Conservation (phyloP, 2,888 invertebrate genomes). For the Pollenia labialis region DNA sequence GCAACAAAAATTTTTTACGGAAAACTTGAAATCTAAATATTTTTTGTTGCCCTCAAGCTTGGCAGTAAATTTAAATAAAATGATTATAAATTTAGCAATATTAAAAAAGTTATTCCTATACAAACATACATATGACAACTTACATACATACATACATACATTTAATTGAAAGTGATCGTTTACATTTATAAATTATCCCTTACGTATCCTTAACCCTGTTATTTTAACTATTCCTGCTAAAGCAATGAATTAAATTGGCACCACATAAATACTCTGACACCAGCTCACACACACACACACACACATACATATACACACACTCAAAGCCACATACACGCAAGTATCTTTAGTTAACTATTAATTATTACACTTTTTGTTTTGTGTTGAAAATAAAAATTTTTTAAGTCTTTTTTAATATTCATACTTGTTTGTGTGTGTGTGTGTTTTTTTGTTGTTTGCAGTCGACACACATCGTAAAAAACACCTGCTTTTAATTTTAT, state of each 20-base stretch:
- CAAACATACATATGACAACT: too few species aligned
- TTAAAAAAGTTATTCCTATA: too few species aligned
- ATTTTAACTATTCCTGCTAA: conserved; percentile 53
- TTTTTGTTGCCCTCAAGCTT: too few species aligned
- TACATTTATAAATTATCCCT: conserved; percentile 58
- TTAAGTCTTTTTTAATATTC: conserved; percentile 33
- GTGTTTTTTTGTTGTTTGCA: conserved; percentile 22
- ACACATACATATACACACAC: conserved; percentile 1
- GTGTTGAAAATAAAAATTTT: conserved; percentile 30
- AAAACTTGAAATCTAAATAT: too few species aligned
- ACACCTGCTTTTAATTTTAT: conserved; percentile 73
- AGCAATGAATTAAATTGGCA: conserved; percentile 70
- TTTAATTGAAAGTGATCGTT: neutral
- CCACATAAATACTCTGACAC: conserved; percentile 57
- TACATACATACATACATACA: neutral
- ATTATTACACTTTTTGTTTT: conserved; percentile 66
- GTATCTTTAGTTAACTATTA: conserved; percentile 61
- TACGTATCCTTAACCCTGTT: conserved; percentile 61
- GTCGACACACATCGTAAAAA: conserved; percentile 68
- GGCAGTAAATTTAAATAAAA: too few species aligned
- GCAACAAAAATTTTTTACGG: too few species aligned
- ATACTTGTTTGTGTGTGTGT: conserved; percentile 28
- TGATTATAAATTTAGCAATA: too few species aligned
- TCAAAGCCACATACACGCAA: neutral
- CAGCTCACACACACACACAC: neutral